Conservation (phyloP, 2,113 vertebrate species). For the Gopherus evgoodei region DNA sequence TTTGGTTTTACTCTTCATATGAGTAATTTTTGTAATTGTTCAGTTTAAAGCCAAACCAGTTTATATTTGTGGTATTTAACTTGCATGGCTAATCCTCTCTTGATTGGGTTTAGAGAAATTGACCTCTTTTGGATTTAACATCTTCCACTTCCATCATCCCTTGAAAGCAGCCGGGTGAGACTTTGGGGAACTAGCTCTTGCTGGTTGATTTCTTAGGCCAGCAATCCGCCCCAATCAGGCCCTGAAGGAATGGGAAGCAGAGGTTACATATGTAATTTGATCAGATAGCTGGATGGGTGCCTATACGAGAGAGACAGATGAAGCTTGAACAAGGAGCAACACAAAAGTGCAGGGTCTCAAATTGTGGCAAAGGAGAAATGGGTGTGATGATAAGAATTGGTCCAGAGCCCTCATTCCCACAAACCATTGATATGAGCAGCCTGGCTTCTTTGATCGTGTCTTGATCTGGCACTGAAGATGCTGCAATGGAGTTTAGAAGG, state of each 20-base stretch:
- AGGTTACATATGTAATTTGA: background rate
- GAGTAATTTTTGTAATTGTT: slow-evolving; percentile 7
- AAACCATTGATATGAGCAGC: background rate
- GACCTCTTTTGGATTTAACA: slow-evolving; percentile 48
- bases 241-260: background rate
- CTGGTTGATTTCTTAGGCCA: slow-evolving; percentile 1
- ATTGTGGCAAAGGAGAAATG: background rate
- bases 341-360: background rate
- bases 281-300: fast-evolving
- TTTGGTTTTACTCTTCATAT: background rate
- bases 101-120: slow-evolving; percentile 42
- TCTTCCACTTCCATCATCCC: background rate
- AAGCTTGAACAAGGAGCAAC: background rate
- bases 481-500: background rate
- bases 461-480: background rate
- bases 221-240: background rate
- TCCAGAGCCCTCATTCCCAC: background rate
- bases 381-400: background rate
- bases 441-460: background rate
- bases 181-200: background rate
- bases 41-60: slow-evolving; percentile 49
- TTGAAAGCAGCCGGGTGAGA: background rate
- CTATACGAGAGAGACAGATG: fast-evolving
- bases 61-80: slow-evolving; percentile 52
- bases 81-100: slow-evolving; percentile 32